phyloP scores from a whole-genome alignment of 2,797 vertebrate genomes.

The Rhincodon typus region DNA sequence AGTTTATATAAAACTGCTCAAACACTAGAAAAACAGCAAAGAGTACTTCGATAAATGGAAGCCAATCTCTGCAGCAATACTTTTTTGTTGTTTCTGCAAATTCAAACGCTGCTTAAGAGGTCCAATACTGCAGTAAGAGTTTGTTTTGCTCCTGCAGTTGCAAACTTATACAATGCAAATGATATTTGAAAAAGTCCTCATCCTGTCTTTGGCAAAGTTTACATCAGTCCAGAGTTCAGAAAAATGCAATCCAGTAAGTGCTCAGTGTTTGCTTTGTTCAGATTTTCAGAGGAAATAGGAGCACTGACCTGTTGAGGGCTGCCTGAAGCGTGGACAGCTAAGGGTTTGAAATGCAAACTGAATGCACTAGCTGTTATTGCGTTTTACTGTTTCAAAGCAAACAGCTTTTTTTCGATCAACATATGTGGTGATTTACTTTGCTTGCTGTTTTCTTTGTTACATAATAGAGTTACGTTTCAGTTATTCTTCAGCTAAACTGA shows the following conservation, averaged over 20 bases:
- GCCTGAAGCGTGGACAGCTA: background rate
- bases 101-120: constrained; percentile 32
- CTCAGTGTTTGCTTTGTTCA: constrained; percentile 35
- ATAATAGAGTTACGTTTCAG: background rate
- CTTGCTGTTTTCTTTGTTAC: background rate
- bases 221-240: constrained; percentile 31
- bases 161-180: constrained; percentile 36
- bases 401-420: background rate
- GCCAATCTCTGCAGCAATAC: constrained; percentile 28
- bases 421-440: background rate
- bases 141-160: constrained; percentile 17
- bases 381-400: background rate
- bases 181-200: constrained; percentile 36
- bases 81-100: constrained; percentile 31
- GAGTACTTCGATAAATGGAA: constrained; percentile 4
- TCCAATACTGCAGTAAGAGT: constrained; percentile 32
- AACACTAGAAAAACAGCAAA: background rate
- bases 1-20: constrained; percentile 7
- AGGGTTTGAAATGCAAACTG: constrained; percentile 25
- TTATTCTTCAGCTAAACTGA: background rate
- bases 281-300: constrained; percentile 32
- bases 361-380: background rate
- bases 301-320: constrained; percentile 29
- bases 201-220: constrained; percentile 30
- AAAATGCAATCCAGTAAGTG: constrained; percentile 32